Base-by-base conservation (phyloP, 2,797 vertebrate species). In the Coracias cyanogaster region DNA sequence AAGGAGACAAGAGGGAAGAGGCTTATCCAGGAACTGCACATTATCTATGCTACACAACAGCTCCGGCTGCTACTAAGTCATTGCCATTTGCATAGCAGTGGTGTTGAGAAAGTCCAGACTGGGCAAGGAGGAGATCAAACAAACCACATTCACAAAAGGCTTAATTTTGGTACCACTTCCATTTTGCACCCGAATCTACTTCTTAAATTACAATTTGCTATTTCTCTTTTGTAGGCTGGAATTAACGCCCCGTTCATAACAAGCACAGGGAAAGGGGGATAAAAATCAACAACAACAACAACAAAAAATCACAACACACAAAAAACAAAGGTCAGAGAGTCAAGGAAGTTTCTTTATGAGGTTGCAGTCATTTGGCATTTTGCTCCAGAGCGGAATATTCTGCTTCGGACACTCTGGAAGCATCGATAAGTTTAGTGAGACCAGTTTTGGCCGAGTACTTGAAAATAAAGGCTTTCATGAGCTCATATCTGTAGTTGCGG, bases 391-490 rank as follows among this genome's bases (percentile, higher is more conserved):
- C 98, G 2, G 99, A 99, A 95, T 99, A 99, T 90, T 99, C 99
- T 0, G 98, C 97, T 90, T 99, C 99, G 0, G 99, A 99, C 55
- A 98, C 98, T 70, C 99, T 98, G 82, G 99, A 98, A 33, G 98
- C 97, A 1, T 99, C 99, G 0, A 99, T 99, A 92, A 99, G 99
- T 86, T 98, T 99, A 3, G 99, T 98, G 96, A 99, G 98, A 31
- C 99, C 99, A 0, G 99, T 99, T 88, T 99, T 98, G 54, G 99
- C 99, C 4, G 99, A 99, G 98, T 99, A 99, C 97, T 99, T 99
- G 91, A 99, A 99, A 97, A 99, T 99, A 95, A 99, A 99, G 62
- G 99, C 99, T 94, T 99, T 99, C 99, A 99, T 99, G 93, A 99
- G 99, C 98, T 99, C 99, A 1, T 99, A 99, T 96, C 99, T 98